phyloP scores from a whole-genome alignment of 2,888 invertebrate species.

The Seira sanloemensis region DNA sequence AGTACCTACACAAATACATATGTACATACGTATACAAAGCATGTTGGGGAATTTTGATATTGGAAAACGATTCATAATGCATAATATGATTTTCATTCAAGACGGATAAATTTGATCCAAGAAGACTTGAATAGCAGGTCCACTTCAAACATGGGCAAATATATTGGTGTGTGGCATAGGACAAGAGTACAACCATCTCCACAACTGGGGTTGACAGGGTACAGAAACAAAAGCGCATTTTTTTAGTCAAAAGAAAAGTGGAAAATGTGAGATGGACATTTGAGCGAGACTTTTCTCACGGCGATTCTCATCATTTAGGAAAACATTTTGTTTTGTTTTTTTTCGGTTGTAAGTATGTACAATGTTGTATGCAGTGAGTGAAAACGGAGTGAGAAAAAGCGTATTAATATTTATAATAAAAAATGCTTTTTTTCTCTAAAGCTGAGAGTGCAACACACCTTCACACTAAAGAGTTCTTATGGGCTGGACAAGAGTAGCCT shows the following conservation, averaged over 20 bases:
- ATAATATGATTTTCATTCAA: too few relatives aligned
- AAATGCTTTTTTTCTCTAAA: too few relatives aligned
- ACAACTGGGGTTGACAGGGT: not conserved
- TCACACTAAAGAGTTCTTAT: not conserved
- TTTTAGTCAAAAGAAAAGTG: constrained; percentile 19
- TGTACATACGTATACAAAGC: too few relatives aligned
- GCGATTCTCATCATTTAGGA: constrained; percentile 52
- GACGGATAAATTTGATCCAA: too few relatives aligned
- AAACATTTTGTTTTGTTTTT: not conserved
- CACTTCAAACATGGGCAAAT: too few relatives aligned
- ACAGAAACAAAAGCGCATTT: not conserved
- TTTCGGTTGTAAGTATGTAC: not conserved
- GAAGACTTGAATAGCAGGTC: too few relatives aligned
- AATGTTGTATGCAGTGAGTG: not conserved
- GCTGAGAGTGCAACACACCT: not conserved
- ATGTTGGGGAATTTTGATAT: too few relatives aligned
- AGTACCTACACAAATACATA: too few relatives aligned
- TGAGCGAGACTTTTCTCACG: constrained; percentile 59
- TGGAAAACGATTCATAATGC: too few relatives aligned
- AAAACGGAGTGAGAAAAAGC: not conserved
- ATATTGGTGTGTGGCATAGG: constrained; percentile 13
- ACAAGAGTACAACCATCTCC: not conserved
- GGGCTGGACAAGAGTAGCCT: constrained; percentile 1
- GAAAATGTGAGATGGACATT: constrained; percentile 60
- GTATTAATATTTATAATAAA: too few relatives aligned